Base-by-base conservation (phyloP, 1,140 invertebrate species). In the Caenorhabditis briggsae region DNA sequence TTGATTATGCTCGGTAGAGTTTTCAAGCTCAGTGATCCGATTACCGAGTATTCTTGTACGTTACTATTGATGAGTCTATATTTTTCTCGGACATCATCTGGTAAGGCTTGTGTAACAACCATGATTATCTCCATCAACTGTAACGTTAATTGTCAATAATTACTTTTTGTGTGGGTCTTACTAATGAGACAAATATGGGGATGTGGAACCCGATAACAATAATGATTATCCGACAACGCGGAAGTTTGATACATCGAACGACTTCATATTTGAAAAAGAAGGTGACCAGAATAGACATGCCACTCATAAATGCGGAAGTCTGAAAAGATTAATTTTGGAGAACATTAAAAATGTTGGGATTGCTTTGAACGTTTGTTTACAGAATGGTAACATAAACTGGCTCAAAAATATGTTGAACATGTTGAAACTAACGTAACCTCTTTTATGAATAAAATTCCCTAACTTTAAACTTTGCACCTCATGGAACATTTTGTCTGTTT, bases 261-360 rank as follows among this genome's bases (percentile, higher is more conserved):
- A 70, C 33, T 70, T 70, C 64, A 70, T 70, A 70, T 70, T 70
- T 70, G 64, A 70, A 70, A 46, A 70, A 43, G 64, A 70, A 70
- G 16, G 64, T 70, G 11, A 70, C 43, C 8, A 70, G 18, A 70
- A 70, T 70, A 43, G 64, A 70, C 64, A 70, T 70, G 64, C 64
- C 64, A 70, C 64, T 70, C 64, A 70, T 70, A 70, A 70, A 70
- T 70, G 33, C 64, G 41, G 64, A 70, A 70, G 64, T 70, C 64
- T 70, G 64, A 18, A 70, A 70, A 18, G 9, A 43, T 64, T 33
- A 16, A 20, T 12, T 59, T 33, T 8, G 33, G 33, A 12, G 33
- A 33, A 33, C 33, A 33, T 33, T 1, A 33, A 33, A 33, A 33
- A 33, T 33, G 3, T 33, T 3, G 1, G 33, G 33, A 33, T 33